Evolutionary conservation across 92 coral and sea anemone genomes (phyloP).

Genomic region (Blastomussa wellsi): DNA sequence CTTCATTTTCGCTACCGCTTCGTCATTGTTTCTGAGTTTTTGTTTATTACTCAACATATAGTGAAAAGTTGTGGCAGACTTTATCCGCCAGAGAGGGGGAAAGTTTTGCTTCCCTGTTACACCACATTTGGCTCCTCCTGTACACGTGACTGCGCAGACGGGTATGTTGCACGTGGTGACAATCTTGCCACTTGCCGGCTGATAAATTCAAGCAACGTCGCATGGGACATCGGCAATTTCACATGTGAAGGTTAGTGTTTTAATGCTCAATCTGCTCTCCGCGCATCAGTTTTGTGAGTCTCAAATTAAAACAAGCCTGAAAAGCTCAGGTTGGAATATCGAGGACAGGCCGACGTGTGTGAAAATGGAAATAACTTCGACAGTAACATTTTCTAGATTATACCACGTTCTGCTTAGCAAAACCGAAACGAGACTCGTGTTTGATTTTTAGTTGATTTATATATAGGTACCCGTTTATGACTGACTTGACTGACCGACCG

Average conservation of each 20-base stretch:
- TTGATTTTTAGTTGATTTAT: too few relatives aligned
- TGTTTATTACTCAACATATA: not conserved
- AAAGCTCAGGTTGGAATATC: too few relatives aligned
- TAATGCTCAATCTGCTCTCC: not conserved
- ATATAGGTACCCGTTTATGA: too few relatives aligned
- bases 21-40: not conserved
- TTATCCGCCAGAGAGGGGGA: not conserved
- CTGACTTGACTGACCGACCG: too few relatives aligned
- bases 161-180: conserved; percentile 16
- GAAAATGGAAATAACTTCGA: not conserved
- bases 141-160: conserved; percentile 8
- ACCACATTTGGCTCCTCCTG: conserved; percentile 38
- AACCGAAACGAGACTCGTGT: too few relatives aligned
- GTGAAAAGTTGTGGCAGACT: conserved; percentile 18
- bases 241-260: conserved; percentile 13
- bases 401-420: too few relatives aligned
- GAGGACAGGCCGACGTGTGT: too few relatives aligned
- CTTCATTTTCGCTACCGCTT: not conserved
- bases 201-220: conserved; percentile 15
- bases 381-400: too few relatives aligned
- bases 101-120: conserved; percentile 35
- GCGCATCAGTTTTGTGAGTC: too few relatives aligned
- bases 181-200: conserved; percentile 35
- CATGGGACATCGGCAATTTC: conserved; percentile 37
- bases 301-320: too few relatives aligned